Conservation (phyloP, 2,113 vertebrate species). For the Thalassoma bifasciatum region DNA sequence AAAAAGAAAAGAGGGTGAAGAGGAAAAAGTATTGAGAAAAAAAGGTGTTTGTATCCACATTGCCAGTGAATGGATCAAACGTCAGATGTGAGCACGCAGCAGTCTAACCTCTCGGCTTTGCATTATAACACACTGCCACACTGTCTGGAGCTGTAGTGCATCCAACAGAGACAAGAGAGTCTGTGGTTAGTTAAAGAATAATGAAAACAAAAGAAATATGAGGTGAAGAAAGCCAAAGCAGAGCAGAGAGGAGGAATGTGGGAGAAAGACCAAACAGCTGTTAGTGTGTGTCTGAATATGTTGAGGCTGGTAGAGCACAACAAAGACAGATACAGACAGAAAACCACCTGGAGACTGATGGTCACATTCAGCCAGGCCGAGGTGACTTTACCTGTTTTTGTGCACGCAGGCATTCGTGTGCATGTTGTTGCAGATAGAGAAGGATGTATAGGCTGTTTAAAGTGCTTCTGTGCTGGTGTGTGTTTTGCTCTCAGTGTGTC, state of each 20-base stretch:
- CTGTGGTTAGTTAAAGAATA: background rate
- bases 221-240: slow-evolving; percentile 15
- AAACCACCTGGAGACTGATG: slow-evolving; percentile 57
- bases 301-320: slow-evolving; percentile 22
- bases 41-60: background rate
- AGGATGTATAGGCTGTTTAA: slow-evolving; percentile 4
- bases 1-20: background rate
- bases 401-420: slow-evolving; percentile 5
- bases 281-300: slow-evolving; percentile 45
- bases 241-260: slow-evolving; percentile 17
- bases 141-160: too few species aligned
- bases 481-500: slow-evolving; percentile 14
- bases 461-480: slow-evolving; percentile 9
- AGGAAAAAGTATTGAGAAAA: background rate
- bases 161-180: background rate
- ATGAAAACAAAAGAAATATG: slow-evolving; percentile 7
- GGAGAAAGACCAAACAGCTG: slow-evolving; percentile 54
- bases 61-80: background rate
- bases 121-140: too few species aligned
- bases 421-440: slow-evolving; percentile 29
- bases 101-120: background rate
- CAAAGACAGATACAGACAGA: slow-evolving; percentile 41
- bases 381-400: slow-evolving; percentile 19
- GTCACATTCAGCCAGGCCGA: slow-evolving; percentile 13
- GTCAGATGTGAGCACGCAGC: too few species aligned